Percentiles rank a stretch among this genome's conserved stretches.
Evolutionary conservation across 2,888 invertebrate species (phyloP).

Genomic region (Gastrophysa polygoni): DNA sequence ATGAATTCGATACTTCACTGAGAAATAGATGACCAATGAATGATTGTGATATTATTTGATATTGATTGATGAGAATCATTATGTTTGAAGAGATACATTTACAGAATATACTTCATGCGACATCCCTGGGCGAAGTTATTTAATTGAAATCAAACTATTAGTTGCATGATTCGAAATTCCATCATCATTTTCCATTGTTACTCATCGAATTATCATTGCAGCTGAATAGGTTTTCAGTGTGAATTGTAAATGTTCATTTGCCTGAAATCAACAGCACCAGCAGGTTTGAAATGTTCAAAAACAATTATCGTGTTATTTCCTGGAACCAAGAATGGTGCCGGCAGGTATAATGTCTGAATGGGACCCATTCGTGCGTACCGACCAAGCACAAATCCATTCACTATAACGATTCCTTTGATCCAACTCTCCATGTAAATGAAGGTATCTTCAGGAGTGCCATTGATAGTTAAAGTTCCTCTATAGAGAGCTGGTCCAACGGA

Average conservation of each 20-base stretch:
- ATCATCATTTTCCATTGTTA: too few relatives aligned
- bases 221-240: too few relatives aligned
- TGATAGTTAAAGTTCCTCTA: conserved; percentile 59
- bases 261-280: conserved; percentile 23
- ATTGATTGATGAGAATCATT: too few relatives aligned
- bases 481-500: conserved; percentile 63
- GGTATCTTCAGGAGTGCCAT: conserved; percentile 68
- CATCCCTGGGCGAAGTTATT: too few relatives aligned
- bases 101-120: too few relatives aligned
- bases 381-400: conserved; percentile 87
- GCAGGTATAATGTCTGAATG: conserved; percentile 82
- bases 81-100: too few relatives aligned
- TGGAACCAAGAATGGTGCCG: conserved; percentile 70
- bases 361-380: conserved; percentile 81
- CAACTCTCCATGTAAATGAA: conserved; percentile 79
- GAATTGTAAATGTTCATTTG: conserved; percentile 14
- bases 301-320: conserved; percentile 58
- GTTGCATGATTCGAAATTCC: too few relatives aligned
- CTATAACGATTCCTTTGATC: conserved; percentile 84
- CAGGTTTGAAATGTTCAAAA: conserved; percentile 53
- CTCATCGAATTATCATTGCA: too few relatives aligned
- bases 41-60: too few relatives aligned
- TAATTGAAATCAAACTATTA: too few relatives aligned
- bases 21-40: too few relatives aligned
- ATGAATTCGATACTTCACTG: too few relatives aligned